Evolutionary conservation across 2,113 vertebrate species (phyloP).

Genomic region (Lichenostomus cassidix): DNA sequence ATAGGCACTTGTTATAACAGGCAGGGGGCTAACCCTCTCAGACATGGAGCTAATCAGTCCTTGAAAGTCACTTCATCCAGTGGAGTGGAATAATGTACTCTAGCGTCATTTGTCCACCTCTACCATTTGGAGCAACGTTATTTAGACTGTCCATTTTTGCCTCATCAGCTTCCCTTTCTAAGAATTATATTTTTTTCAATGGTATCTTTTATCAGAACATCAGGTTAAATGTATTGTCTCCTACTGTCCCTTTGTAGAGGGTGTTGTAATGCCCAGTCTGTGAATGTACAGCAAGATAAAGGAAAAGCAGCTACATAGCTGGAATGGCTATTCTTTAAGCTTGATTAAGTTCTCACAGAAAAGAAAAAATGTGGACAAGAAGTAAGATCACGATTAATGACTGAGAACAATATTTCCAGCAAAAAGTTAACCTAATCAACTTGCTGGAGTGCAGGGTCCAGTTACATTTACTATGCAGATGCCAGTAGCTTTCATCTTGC

Average conservation of each 20-base stretch:
- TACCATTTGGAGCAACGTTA: conserved; percentile 29
- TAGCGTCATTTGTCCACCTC: conserved; percentile 48
- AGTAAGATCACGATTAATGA: background rate
- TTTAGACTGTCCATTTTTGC: conserved; percentile 57
- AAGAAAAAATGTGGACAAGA: background rate
- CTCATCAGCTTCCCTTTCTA: conserved; percentile 48
- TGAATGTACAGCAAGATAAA: conserved; percentile 9
- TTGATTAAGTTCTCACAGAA: background rate
- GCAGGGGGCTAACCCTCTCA: conserved; percentile 70
- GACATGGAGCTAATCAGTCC: conserved; percentile 71
- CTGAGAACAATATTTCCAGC: background rate
- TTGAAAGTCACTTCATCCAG: conserved; percentile 67
- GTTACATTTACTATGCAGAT: background rate
- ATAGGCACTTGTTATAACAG: conserved; percentile 67
- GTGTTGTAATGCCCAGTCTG: background rate
- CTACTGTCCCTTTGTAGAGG: background rate
- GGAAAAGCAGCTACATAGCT: background rate
- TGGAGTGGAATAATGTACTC: conserved; percentile 64
- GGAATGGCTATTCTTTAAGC: background rate
- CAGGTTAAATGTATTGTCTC: conserved; percentile 17
- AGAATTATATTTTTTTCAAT: background rate
- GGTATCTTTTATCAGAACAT: background rate
- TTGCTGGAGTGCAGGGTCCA: background rate
- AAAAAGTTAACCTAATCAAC: background rate
- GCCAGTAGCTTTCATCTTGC: background rate